Conservation (phyloP, 2,797 vertebrate genomes). For the Salmo trutta region DNA sequence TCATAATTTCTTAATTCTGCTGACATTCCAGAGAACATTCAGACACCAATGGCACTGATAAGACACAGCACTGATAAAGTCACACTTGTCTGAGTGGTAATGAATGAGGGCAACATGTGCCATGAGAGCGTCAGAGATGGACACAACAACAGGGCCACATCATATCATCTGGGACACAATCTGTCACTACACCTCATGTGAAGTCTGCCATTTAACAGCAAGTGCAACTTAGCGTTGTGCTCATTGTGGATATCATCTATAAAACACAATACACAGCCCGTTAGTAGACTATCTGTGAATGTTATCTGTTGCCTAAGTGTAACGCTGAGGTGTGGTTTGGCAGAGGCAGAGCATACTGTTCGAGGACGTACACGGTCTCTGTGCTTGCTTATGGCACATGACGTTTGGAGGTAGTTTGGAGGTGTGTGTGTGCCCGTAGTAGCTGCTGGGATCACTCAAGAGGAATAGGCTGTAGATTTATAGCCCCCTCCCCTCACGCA, state of each 20-base stretch:
- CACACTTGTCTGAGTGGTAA: slow-evolving; percentile 21
- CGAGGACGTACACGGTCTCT: background rate
- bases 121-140: slow-evolving; percentile 41
- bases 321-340: background rate
- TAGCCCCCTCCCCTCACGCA: slow-evolving; percentile 31
- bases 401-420: background rate
- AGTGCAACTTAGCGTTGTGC: slow-evolving; percentile 50
- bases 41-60: background rate
- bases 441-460: slow-evolving; percentile 34
- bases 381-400: background rate
- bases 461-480: slow-evolving; percentile 45
- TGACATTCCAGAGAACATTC: slow-evolving; percentile 8
- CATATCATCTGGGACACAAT: slow-evolving; percentile 2
- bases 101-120: slow-evolving; percentile 38
- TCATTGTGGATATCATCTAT: background rate
- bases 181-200: slow-evolving; percentile 27
- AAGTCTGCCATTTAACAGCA: slow-evolving; percentile 52
- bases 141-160: slow-evolving; percentile 60
- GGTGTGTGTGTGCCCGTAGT: background rate
- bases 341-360: background rate
- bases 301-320: background rate
- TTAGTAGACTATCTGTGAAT: background rate
- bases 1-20: slow-evolving; percentile 7
- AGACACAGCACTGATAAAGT: slow-evolving; percentile 6
- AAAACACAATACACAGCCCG: background rate